These are phyloP conservation scores for Vollenhovia emeryi DNA, from an alignment of 1,140 invertebrate species.

Conservation along the genomic window DNA sequence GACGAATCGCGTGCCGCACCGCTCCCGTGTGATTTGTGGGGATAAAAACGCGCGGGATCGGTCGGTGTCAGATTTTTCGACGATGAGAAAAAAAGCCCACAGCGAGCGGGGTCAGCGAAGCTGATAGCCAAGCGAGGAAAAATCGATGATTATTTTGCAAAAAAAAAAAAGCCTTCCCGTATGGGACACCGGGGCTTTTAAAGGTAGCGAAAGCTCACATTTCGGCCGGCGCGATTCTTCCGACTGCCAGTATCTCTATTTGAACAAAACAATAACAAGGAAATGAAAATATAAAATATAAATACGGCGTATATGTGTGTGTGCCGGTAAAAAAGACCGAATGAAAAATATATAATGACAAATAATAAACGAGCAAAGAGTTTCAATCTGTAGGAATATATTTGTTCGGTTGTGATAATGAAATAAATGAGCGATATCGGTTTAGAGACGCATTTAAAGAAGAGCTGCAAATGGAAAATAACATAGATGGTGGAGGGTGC, in stretches of 20 bases:
- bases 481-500: not conserved
- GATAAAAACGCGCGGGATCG: constrained; percentile 50
- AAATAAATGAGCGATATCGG: not conserved
- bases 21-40: constrained; percentile 57
- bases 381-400: not conserved
- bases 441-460: not conserved
- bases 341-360: not conserved
- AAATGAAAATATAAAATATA: constrained; percentile 25
- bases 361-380: not conserved
- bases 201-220: constrained; percentile 24
- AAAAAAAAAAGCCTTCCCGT: constrained; percentile 37
- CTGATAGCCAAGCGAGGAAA: constrained; percentile 45
- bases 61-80: constrained; percentile 54
- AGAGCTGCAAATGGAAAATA: not conserved
- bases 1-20: constrained; percentile 58
- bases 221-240: not conserved
- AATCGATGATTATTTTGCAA: constrained; percentile 58
- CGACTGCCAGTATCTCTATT: not conserved
- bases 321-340: not conserved
- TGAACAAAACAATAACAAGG: constrained; percentile 13
- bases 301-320: not conserved
- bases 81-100: constrained; percentile 47
- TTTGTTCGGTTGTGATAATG: not conserved
- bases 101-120: constrained; percentile 8
- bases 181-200: constrained; percentile 16